These are phyloP conservation scores for Heliothis subflexa DNA, from an alignment of 1,140 invertebrate species.

Conservation along the genomic window DNA sequence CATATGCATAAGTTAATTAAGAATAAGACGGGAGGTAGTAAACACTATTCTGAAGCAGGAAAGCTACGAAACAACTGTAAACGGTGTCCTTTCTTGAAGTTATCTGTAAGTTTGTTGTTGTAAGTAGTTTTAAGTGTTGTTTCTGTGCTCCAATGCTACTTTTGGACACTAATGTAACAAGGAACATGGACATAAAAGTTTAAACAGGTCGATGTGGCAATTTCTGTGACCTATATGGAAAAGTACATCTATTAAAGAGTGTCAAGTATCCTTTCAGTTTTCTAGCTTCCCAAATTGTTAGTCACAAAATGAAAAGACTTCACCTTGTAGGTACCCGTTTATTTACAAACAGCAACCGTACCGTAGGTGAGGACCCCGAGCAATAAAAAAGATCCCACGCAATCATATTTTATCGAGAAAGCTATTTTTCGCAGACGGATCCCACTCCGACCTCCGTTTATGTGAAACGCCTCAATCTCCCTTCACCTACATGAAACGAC, in stretches of 20 bases:
- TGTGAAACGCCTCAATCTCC: constrained; percentile 66
- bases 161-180: no score
- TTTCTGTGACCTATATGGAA: no score
- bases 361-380: constrained; percentile 35
- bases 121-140: not conserved
- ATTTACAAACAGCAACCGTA: constrained; percentile 40
- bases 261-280: no score
- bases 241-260: no score
- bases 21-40: not conserved
- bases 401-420: constrained; percentile 80
- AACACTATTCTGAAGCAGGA: not conserved
- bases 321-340: not conserved
- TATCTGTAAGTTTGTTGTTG: not conserved
- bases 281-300: no score
- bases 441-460: constrained; percentile 47
- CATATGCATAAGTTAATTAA: constrained; percentile 42
- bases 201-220: no score
- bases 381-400: constrained; percentile 74
- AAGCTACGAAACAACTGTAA: not conserved
- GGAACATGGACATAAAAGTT: no score
- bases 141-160: not conserved
- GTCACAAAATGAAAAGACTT: not conserved
- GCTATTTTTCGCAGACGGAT: constrained; percentile 70
- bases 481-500: constrained; percentile 66
- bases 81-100: not conserved